Percentiles rank a stretch among this genome's conserved stretches.
Conservation (phyloP, 1,140 invertebrate species). For the Procambarus clarkii region DNA sequence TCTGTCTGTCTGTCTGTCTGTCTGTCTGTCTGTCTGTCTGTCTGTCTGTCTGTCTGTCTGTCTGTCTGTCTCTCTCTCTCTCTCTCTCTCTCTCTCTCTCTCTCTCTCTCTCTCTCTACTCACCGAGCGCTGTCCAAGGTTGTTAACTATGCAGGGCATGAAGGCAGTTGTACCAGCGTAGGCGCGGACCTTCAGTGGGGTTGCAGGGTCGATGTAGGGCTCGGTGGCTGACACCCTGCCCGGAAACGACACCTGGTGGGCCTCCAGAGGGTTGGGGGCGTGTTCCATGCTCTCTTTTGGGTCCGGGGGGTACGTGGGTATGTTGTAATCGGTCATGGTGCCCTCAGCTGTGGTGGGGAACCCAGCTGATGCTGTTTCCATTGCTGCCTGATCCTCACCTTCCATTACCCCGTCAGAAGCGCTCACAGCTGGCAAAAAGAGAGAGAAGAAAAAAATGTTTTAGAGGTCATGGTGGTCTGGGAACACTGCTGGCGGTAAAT, state of each 20-base stretch:
- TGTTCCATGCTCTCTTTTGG: background rate
- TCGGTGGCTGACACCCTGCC: conserved; percentile 42
- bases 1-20: background rate
- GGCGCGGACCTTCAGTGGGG: conserved; percentile 30
- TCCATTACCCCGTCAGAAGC: conserved; percentile 35
- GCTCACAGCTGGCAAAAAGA: conserved; percentile 8
- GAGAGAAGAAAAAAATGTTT: too few relatives aligned
- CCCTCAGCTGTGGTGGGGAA: background rate
- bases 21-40: background rate
- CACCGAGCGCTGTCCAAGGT: conserved; percentile 46
- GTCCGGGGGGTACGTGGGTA: background rate
- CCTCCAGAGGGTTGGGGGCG: conserved; percentile 17
- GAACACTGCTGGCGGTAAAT: background rate
- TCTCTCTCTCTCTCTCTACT: conserved; percentile 1
- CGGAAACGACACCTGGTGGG: conserved; percentile 29
- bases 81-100: too few relatives aligned
- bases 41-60: background rate
- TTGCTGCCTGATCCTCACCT: background rate
- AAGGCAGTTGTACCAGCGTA: conserved; percentile 46
- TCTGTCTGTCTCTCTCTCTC: too few relatives aligned
- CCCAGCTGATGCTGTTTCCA: too few relatives aligned
- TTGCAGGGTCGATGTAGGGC: conserved; percentile 53
- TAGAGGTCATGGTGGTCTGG: background rate
- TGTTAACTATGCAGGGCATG: conserved; percentile 53
- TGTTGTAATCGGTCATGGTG: background rate